These are phyloP conservation scores for Euphydryas editha DNA, from an alignment of 2,888 invertebrate genomes.

Conservation along the genomic window DNA sequence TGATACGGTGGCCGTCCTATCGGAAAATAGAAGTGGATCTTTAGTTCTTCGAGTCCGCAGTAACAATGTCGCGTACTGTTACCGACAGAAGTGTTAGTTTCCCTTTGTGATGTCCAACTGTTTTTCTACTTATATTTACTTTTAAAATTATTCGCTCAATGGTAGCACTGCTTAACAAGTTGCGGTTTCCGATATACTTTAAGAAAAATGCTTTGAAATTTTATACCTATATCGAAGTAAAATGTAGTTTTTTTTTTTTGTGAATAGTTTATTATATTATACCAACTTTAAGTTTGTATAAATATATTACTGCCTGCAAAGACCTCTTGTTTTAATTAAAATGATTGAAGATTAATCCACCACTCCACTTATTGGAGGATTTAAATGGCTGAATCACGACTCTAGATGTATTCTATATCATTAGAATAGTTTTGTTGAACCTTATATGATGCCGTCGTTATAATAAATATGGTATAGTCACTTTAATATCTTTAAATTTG, in stretches of 20 bases:
- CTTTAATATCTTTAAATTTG: too few species aligned
- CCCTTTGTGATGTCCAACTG: constrained; percentile 35
- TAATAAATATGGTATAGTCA: too few species aligned
- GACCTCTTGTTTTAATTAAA: too few species aligned
- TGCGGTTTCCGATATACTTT: constrained; percentile 7
- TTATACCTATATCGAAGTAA: neutral
- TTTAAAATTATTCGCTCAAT: constrained; percentile 27
- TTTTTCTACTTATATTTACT: constrained; percentile 30
- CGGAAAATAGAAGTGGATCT: constrained; percentile 77
- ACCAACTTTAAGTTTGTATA: neutral
- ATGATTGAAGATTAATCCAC: too few species aligned
- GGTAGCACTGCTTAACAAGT: constrained; percentile 6
- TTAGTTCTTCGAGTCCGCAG: constrained; percentile 69
- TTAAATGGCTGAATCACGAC: too few species aligned
- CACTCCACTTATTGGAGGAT: too few species aligned
- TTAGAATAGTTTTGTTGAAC: too few species aligned
- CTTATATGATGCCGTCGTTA: too few species aligned
- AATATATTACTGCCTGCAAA: too few species aligned
- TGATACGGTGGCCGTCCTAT: constrained; percentile 76
- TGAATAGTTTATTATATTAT: neutral
- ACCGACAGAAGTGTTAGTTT: constrained; percentile 50
- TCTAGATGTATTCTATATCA: too few species aligned
- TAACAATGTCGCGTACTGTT: constrained; percentile 70
- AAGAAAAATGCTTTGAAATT: constrained; percentile 9
- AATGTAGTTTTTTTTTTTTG: neutral